Percentiles rank a stretch among this genome's conserved stretches.
phyloP scores from a whole-genome alignment of 2,888 invertebrate genomes.

The Drosophila kanekoi region DNA sequence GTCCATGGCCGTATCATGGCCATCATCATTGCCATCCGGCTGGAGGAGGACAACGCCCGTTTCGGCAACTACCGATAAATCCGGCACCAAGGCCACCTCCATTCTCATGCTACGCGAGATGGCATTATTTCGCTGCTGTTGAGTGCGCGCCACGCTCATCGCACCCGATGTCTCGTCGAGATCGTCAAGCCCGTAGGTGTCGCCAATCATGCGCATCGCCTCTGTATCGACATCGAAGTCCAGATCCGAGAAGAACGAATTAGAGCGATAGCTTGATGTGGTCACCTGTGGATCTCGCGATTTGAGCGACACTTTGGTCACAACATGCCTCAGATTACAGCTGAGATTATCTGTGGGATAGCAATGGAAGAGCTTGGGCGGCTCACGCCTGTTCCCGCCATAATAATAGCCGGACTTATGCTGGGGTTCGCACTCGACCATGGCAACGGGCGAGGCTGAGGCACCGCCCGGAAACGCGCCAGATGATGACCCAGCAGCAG shows the following conservation, averaged over 20 bases:
- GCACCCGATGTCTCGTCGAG: slow-evolving; percentile 67
- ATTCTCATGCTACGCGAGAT: slow-evolving; percentile 71
- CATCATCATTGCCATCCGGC: slow-evolving; percentile 81
- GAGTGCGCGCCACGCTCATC: slow-evolving; percentile 60
- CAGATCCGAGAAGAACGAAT: slow-evolving; percentile 90
- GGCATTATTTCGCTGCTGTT: slow-evolving; percentile 47
- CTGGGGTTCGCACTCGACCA: slow-evolving; percentile 81
- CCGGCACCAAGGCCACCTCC: slow-evolving; percentile 85
- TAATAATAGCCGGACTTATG: slow-evolving; percentile 74
- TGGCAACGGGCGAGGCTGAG: slow-evolving; percentile 56
- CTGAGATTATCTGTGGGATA: slow-evolving; percentile 91
- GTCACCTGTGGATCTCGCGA: slow-evolving; percentile 87
- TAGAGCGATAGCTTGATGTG: slow-evolving; percentile 86
- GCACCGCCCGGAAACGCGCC: not conserved
- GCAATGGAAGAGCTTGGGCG: slow-evolving; percentile 87
- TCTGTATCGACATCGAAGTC: slow-evolving; percentile 90
- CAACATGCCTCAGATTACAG: slow-evolving; percentile 90
- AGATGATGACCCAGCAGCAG: slow-evolving; percentile 6
- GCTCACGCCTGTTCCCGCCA: slow-evolving; percentile 76
- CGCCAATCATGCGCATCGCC: slow-evolving; percentile 82
- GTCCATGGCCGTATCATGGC: slow-evolving; percentile 66
- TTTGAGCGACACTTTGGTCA: slow-evolving; percentile 88
- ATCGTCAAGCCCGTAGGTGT: slow-evolving; percentile 80
- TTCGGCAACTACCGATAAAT: slow-evolving; percentile 85
- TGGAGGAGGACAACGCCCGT: slow-evolving; percentile 83